Evolutionary conservation across 2,113 vertebrate species (phyloP).

Genomic region (Ranitomeya imitator): DNA sequence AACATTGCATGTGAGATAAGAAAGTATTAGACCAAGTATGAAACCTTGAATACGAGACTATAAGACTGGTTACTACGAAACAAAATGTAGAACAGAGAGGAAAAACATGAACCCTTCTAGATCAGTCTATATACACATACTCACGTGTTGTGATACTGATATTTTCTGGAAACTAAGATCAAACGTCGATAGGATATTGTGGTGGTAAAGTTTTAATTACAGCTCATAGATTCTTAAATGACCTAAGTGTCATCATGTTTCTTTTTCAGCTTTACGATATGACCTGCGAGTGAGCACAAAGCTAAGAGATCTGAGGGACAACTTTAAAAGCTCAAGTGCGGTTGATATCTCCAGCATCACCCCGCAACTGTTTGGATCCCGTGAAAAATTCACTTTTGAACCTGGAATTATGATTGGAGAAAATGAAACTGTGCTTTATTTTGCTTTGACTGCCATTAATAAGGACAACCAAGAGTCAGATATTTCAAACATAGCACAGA

Average conservation of each 20-base stretch:
- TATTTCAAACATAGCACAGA: slow-evolving; percentile 69
- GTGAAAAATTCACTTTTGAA: slow-evolving; percentile 67
- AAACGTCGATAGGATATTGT: too few relatives aligned
- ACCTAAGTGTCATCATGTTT: not conserved
- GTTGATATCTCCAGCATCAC: slow-evolving; percentile 62
- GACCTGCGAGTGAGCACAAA: slow-evolving; percentile 67
- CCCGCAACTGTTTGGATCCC: slow-evolving; percentile 64
- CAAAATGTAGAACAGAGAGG: too few relatives aligned
- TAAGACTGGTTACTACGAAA: too few relatives aligned
- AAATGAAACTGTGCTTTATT: slow-evolving; percentile 63
- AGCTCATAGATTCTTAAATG: not conserved
- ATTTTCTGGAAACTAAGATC: not conserved
- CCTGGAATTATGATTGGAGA: slow-evolving; percentile 48
- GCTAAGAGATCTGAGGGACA: slow-evolving; percentile 62
- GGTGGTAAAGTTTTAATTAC: not conserved
- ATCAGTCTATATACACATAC: not conserved
- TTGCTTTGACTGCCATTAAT: slow-evolving; percentile 66
- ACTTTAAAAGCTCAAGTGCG: slow-evolving; percentile 62
- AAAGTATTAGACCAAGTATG: too few relatives aligned
- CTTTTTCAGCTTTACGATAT: slow-evolving; percentile 67
- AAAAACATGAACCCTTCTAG: too few relatives aligned
- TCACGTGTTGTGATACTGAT: not conserved
- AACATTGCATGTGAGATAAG: too few relatives aligned
- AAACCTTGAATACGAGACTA: too few relatives aligned
- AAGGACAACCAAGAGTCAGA: slow-evolving; percentile 58